These are phyloP conservation scores for Papilio gigon DNA, from an alignment of 2,888 invertebrate genomes.

Conservation along the genomic window DNA sequence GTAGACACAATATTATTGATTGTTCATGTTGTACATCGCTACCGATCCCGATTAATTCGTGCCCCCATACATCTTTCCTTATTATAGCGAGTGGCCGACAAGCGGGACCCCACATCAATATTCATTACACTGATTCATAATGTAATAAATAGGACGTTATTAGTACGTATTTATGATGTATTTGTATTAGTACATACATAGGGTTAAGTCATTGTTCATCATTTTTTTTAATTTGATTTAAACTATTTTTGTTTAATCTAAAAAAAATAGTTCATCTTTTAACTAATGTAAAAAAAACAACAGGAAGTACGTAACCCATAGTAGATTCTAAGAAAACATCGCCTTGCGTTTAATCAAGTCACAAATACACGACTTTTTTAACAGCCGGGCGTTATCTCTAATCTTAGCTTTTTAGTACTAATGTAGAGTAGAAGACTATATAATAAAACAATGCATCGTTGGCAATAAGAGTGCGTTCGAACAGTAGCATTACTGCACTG, in stretches of 20 bases:
- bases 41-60: slow-evolving; percentile 16
- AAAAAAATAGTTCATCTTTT: neutral
- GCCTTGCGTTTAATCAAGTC: slow-evolving; percentile 50
- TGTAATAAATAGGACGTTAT: slow-evolving; percentile 13
- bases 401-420: neutral
- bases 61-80: slow-evolving; percentile 28
- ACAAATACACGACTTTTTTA: slow-evolving; percentile 53
- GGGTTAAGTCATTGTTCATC: too few species aligned
- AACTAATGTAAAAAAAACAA: neutral
- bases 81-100: slow-evolving; percentile 18
- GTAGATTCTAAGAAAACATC: slow-evolving; percentile 12
- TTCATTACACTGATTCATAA: slow-evolving; percentile 37
- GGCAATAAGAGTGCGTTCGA: neutral
- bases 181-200: too few species aligned
- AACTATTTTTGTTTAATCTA: neutral
- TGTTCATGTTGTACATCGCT: neutral
- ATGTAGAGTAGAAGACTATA: neutral
- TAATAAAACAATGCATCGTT: neutral
- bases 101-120: slow-evolving; percentile 21
- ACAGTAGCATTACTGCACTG: neutral
- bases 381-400: slow-evolving; percentile 41
- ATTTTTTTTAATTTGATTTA: too few species aligned
- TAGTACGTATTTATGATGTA: slow-evolving; percentile 38
- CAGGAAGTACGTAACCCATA: slow-evolving; percentile 33
- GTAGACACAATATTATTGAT: neutral